phyloP scores from a whole-genome alignment of 2,888 invertebrate genomes.

The Quadroppia sp. region DNA sequence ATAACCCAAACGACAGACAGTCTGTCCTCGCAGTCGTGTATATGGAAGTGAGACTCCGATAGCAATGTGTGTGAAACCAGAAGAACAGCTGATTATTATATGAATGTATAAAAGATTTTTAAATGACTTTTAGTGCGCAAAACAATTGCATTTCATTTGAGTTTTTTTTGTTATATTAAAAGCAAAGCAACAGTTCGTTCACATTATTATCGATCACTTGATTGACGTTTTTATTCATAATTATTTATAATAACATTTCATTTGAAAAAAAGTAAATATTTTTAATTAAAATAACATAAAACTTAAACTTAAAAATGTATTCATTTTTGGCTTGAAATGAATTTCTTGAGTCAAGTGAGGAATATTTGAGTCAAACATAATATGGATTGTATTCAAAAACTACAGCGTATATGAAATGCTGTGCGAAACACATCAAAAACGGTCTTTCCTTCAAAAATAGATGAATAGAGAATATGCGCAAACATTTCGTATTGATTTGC shows the following conservation, averaged over 20 bases:
- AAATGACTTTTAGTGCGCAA: conserved; percentile 19
- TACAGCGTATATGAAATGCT: background rate
- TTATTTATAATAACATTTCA: background rate
- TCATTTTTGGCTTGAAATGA: too few species aligned
- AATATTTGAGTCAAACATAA: background rate
- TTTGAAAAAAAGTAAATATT: too few species aligned
- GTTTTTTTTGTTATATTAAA: too few species aligned
- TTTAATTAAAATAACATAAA: too few species aligned
- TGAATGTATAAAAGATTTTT: background rate
- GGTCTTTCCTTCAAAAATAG: background rate
- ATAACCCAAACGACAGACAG: background rate
- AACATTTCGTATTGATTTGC: conserved; percentile 9
- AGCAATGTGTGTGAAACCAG: background rate
- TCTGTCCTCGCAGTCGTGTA: background rate
- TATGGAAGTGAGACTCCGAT: background rate
- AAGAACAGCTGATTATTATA: conserved; percentile 25
- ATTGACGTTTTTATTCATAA: background rate
- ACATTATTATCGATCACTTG: conserved; percentile 31
- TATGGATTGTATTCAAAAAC: background rate
- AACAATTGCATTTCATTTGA: background rate
- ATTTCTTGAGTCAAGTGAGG: too few species aligned
- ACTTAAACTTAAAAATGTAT: too few species aligned
- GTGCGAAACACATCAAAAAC: background rate
- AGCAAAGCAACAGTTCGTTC: conserved; percentile 34
- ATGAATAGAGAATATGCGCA: conserved; percentile 25